Evolutionary conservation across 2,797 vertebrate species (phyloP).

Genomic region (Glyptemys insculpta): DNA sequence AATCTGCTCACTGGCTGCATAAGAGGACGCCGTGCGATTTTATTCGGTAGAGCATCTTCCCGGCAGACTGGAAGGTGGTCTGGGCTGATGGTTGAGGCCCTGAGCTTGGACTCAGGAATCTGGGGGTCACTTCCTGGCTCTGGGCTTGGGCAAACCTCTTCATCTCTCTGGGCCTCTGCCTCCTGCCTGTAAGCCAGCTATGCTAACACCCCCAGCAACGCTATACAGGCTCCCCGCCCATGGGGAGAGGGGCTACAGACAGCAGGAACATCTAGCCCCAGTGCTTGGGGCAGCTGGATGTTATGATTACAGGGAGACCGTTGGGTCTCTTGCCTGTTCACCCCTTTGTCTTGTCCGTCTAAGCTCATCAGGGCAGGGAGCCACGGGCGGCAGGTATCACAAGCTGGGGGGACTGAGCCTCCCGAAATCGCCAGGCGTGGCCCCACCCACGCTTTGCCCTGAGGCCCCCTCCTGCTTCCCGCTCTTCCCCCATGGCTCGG

Average conservation of each 20-base stretch:
- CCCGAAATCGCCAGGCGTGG: no score
- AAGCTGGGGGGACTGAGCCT: no score
- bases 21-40: not conserved
- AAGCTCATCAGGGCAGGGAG: not conserved
- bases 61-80: rapidly evolving
- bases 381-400: no score
- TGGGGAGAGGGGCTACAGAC: no score
- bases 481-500: no score
- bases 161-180: not conserved
- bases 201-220: no score
- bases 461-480: no score
- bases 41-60: not conserved
- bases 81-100: not conserved
- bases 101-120: not conserved
- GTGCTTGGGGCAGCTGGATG: not conserved
- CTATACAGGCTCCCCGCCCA: no score
- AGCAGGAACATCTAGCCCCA: not conserved
- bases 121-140: not conserved
- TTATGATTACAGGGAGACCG: not conserved
- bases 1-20: slow-evolving; percentile 35
- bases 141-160: not conserved
- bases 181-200: no score
- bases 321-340: not conserved
- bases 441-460: no score
- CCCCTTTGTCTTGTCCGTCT: not conserved